phyloP scores from a whole-genome alignment of 1,140 invertebrate genomes.

The fruit fly (Drosophila melanogaster) region DNA sequence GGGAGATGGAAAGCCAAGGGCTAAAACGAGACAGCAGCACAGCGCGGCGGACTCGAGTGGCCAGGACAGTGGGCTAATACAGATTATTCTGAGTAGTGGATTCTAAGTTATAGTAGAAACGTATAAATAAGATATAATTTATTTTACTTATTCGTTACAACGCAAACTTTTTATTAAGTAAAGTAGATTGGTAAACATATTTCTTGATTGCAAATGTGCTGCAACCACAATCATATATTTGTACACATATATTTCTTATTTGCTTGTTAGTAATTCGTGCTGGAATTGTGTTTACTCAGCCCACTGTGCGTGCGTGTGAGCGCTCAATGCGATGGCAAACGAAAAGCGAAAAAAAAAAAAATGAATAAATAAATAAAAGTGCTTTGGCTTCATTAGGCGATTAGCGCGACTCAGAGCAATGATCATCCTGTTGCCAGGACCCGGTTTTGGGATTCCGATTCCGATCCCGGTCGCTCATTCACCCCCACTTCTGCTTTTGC shows the following conservation, averaged over 20 bases:
- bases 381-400: conserved; percentile 78
- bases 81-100: not conserved
- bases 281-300: not conserved
- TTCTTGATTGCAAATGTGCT: too few relatives aligned
- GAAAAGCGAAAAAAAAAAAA: conserved; percentile 43
- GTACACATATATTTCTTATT: too few relatives aligned
- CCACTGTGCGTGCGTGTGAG: conserved; percentile 26
- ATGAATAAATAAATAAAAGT: conserved; percentile 58
- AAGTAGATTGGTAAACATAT: too few relatives aligned
- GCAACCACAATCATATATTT: too few relatives aligned
- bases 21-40: conserved; percentile 13
- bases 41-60: conserved; percentile 33
- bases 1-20: not conserved
- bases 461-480: conserved; percentile 20
- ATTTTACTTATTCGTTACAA: too few relatives aligned
- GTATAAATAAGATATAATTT: too few relatives aligned
- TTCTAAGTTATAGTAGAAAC: too few relatives aligned
- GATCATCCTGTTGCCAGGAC: conserved; percentile 31
- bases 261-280: too few relatives aligned
- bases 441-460: conserved; percentile 5
- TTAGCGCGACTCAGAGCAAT: conserved; percentile 54
- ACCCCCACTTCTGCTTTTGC: not conserved
- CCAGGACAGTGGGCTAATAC: conserved; percentile 42
- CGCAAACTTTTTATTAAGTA: too few relatives aligned
- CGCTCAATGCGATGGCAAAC: conserved; percentile 6